These are phyloP conservation scores for Pyrocoelia pectoralis DNA, from an alignment of 2,888 invertebrate genomes.

Conservation along the genomic window DNA sequence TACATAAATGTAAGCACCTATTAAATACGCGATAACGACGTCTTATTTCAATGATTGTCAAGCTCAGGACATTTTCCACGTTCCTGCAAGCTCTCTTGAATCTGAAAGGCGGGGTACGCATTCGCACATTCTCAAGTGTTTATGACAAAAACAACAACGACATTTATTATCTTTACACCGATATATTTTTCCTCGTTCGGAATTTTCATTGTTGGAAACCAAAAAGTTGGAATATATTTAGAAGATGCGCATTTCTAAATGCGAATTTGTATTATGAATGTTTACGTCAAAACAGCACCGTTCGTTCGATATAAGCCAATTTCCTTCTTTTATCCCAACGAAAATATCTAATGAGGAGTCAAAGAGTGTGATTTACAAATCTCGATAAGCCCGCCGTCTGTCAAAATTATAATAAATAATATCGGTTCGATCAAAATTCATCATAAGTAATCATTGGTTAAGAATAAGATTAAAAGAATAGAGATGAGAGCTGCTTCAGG, in stretches of 20 bases:
- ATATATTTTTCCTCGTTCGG: constrained; percentile 20
- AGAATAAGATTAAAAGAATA: constrained; percentile 32
- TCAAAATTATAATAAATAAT: constrained; percentile 40
- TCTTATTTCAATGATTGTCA: constrained; percentile 60
- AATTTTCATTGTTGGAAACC: constrained; percentile 15
- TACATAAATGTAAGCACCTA: constrained; percentile 47
- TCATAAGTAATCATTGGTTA: constrained; percentile 28
- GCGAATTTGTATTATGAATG: neutral
- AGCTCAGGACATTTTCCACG: constrained; percentile 53
- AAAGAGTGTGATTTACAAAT: constrained; percentile 27
- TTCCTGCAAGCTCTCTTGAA: constrained; percentile 45
- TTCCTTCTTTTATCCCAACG: neutral
- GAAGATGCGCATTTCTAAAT: too few species aligned
- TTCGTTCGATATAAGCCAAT: constrained; percentile 1
- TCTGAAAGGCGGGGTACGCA: constrained; percentile 33
- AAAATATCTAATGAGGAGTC: constrained; percentile 17
- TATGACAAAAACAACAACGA: constrained; percentile 53
- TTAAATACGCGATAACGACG: constrained; percentile 55
- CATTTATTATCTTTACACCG: constrained; percentile 33
- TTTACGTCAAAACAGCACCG: neutral
- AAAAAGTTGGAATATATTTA: neutral
- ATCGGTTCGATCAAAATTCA: constrained; percentile 34
- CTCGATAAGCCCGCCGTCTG: constrained; percentile 40
- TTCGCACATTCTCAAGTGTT: constrained; percentile 47
- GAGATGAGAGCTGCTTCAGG: constrained; percentile 29